phyloP scores from a whole-genome alignment of 2,888 invertebrate species.

The Stramonita haemastoma region DNA sequence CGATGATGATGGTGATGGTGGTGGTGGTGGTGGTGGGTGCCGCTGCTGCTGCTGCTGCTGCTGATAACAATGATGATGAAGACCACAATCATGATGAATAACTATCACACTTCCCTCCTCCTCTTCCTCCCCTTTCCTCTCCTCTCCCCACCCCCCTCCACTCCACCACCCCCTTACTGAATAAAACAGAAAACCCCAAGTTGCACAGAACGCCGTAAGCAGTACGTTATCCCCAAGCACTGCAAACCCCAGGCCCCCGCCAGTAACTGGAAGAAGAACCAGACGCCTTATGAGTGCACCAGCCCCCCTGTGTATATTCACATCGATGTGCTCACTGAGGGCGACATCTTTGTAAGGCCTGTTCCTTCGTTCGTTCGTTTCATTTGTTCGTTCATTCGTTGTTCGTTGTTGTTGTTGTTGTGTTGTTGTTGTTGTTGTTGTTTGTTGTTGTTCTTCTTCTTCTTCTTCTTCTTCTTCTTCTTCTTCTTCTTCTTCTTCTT shows the following conservation, averaged over 20 bases:
- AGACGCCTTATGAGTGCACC: background rate
- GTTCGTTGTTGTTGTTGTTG: too few species aligned
- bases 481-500: too few species aligned
- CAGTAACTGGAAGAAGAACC: background rate
- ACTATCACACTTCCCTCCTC: background rate
- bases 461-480: too few species aligned
- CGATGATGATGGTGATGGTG: background rate
- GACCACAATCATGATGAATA: background rate
- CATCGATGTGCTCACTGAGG: background rate
- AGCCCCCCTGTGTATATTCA: slow-evolving; percentile 27
- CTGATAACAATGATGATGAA: too few species aligned
- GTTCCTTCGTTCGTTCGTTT: too few species aligned
- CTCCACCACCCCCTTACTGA: background rate
- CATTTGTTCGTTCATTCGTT: too few species aligned
- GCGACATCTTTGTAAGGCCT: slow-evolving; percentile 3
- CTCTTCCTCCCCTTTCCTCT: background rate
- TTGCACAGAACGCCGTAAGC: background rate
- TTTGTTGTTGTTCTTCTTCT: too few species aligned
- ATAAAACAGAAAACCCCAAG: background rate
- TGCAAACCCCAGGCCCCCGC: slow-evolving; percentile 4
- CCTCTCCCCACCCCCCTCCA: background rate
- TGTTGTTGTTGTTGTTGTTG: too few species aligned
- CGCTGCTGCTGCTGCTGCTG: too few species aligned
- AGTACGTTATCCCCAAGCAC: background rate
- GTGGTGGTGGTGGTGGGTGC: too few species aligned